A percentile compares a stretch with the other conserved stretches of the same genome.
These are phyloP conservation scores for Bufo gargarizans DNA, from an alignment of 2,113 vertebrate species.

Conservation along the genomic window DNA sequence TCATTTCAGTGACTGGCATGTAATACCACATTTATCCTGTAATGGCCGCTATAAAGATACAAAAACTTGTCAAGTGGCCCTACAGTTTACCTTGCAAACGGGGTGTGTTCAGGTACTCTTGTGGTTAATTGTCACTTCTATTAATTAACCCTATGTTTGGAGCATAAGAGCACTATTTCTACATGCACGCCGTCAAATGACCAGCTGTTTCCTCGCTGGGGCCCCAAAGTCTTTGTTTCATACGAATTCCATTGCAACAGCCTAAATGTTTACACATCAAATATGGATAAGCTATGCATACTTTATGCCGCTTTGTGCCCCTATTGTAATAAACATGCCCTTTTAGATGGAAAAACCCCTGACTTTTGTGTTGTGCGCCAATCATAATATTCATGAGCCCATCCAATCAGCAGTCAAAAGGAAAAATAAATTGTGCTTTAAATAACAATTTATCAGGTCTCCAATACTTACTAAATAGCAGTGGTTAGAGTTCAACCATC, in stretches of 20 bases:
- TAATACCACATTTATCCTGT: neutral
- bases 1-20: neutral
- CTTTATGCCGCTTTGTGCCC: slow-evolving; percentile 26
- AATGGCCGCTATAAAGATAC: neutral
- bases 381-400: slow-evolving; percentile 59
- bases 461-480: slow-evolving; percentile 53
- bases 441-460: slow-evolving; percentile 44
- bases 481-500: slow-evolving; percentile 37
- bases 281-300: slow-evolving; percentile 43
- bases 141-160: neutral
- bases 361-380: slow-evolving; percentile 53
- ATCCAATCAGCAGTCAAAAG: slow-evolving; percentile 55
- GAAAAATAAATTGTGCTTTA: slow-evolving; percentile 53
- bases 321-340: slow-evolving; percentile 54
- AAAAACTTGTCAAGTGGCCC: neutral
- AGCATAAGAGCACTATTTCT: neutral
- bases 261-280: slow-evolving; percentile 34
- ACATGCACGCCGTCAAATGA: too few relatives aligned
- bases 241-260: neutral
- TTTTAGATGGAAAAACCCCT: slow-evolving; percentile 42
- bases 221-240: slow-evolving; percentile 4
- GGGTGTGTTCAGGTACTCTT: neutral
- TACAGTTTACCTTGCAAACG: neutral
- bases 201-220: neutral
- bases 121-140: neutral